phyloP scores from a whole-genome alignment of 2,888 invertebrate genomes.

The Nowickia ferox region DNA sequence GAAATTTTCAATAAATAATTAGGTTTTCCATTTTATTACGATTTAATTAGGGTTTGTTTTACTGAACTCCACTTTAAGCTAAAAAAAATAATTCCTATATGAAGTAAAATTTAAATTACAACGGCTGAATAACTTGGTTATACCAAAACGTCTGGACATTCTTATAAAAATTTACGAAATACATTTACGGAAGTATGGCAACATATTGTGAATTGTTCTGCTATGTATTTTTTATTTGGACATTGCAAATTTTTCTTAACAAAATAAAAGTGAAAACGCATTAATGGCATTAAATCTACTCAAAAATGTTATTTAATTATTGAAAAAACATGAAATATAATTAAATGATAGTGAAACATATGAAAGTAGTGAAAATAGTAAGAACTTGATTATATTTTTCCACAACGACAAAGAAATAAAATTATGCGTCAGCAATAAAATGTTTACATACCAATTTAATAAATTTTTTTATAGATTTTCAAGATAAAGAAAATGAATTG shows the following conservation, averaged over 20 bases:
- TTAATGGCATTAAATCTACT: constrained; percentile 31
- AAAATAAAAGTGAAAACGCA: constrained; percentile 51
- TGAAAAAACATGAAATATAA: constrained; percentile 16
- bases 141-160: too few species aligned
- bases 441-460: constrained; percentile 66
- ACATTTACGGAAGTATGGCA: constrained; percentile 18
- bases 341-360: neutral
- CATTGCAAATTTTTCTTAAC: constrained; percentile 59
- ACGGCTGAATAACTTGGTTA: too few species aligned
- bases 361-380: constrained; percentile 21
- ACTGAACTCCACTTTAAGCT: too few species aligned
- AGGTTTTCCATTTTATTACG: too few species aligned
- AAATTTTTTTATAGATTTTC: constrained; percentile 35
- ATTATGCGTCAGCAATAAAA: constrained; percentile 71
- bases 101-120: too few species aligned
- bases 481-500: constrained; percentile 42
- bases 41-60: too few species aligned
- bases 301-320: constrained; percentile 33
- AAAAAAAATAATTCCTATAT: too few species aligned
- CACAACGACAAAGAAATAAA: constrained; percentile 62
- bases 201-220: constrained; percentile 5
- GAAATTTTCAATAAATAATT: too few species aligned
- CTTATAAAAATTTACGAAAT: neutral
- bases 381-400: neutral
- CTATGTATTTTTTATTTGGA: constrained; percentile 54